Conservation (phyloP, 2,888 invertebrate species). For the Ptychoptera albimana region DNA sequence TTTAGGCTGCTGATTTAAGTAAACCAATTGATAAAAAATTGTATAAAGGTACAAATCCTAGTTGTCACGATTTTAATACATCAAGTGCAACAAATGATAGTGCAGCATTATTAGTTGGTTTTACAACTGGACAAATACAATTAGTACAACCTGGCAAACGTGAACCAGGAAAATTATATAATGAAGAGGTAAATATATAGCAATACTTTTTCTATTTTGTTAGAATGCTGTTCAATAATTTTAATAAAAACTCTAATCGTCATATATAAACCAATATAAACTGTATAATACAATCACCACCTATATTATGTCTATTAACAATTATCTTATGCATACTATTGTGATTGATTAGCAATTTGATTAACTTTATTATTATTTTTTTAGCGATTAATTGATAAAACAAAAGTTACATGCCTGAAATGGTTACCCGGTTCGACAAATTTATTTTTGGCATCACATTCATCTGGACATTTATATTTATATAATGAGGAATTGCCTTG, state of each 20-base stretch:
- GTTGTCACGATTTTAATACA: slow-evolving; percentile 95
- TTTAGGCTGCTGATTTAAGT: slow-evolving; percentile 80
- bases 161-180: slow-evolving; percentile 89
- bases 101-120: slow-evolving; percentile 86
- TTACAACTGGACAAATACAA: slow-evolving; percentile 97
- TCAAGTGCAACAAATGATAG: slow-evolving; percentile 66
- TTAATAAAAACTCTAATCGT: too few relatives aligned
- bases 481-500: slow-evolving; percentile 93
- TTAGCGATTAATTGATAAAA: slow-evolving; percentile 31
- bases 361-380: slow-evolving; percentile 7
- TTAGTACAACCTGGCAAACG: slow-evolving; percentile 94
- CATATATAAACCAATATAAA: too few relatives aligned
- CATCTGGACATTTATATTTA: slow-evolving; percentile 91
- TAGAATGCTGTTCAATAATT: too few relatives aligned
- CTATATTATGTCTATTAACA: too few relatives aligned
- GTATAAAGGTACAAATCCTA: slow-evolving; percentile 97
- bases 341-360: not conserved
- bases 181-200: slow-evolving; percentile 74
- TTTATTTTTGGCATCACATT: slow-evolving; percentile 86
- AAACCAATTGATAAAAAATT: slow-evolving; percentile 96
- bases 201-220: slow-evolving; percentile 3
- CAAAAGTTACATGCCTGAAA: slow-evolving; percentile 75
- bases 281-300: too few relatives aligned
- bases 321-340: too few relatives aligned
- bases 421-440: slow-evolving; percentile 95